Evolutionary conservation across 2,888 invertebrate genomes (phyloP).

Genomic region (Pheosia tremula): DNA sequence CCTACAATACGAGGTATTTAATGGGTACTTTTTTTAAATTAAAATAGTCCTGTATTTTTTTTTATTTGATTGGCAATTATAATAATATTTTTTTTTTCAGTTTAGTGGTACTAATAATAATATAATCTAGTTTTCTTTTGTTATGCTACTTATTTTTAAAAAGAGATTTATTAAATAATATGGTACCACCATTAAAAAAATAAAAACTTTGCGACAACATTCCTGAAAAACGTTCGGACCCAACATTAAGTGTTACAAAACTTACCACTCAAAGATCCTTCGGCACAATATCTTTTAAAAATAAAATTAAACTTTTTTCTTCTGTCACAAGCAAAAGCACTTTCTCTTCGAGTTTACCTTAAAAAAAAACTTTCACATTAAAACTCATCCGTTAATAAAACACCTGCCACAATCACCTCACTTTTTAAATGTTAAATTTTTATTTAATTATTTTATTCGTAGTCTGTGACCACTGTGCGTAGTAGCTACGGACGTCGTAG

Average conservation of each 20-base stretch:
- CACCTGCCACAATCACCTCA: constrained; percentile 1
- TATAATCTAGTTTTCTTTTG: no score
- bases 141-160: no score
- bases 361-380: background rate
- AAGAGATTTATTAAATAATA: no score
- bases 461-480: constrained; percentile 27
- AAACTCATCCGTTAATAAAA: background rate
- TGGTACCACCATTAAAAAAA: no score
- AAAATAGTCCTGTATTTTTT: no score
- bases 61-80: no score
- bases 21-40: no score
- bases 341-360: constrained; percentile 1
- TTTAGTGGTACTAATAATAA: no score
- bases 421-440: background rate
- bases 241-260: background rate
- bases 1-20: no score
- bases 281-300: background rate
- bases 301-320: background rate
- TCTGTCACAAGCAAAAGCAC: constrained; percentile 1
- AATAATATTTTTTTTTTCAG: no score
- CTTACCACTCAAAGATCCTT: constrained; percentile 6
- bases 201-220: no score
- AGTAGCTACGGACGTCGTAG: constrained; percentile 32
- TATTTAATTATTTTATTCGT: constrained; percentile 2
- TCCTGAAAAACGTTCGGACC: background rate